phyloP scores from a whole-genome alignment of 37 sponge, comb jelly and placozoan species.

The Eunapius fragilis region DNA sequence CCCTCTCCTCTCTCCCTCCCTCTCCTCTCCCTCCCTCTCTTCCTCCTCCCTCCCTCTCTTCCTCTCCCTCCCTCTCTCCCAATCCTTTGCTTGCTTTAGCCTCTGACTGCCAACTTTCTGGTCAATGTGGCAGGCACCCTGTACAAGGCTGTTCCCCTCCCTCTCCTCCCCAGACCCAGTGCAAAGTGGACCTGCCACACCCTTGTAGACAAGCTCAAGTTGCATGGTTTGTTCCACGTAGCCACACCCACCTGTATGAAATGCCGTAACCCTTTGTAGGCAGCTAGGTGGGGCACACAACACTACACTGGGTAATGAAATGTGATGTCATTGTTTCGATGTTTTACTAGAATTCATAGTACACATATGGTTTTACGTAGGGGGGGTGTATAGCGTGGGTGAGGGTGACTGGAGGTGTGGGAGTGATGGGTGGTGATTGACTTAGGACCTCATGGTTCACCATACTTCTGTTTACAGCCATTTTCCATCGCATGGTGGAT shows the following conservation, averaged over 20 bases:
- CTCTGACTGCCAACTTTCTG: not conserved
- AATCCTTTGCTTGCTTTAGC: too few species aligned
- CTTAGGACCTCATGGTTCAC: too few species aligned
- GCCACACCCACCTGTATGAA: too few species aligned
- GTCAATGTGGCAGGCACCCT: conserved; percentile 66
- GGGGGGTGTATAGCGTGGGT: too few species aligned
- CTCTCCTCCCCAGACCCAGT: conserved; percentile 7
- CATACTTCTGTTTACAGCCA: not conserved
- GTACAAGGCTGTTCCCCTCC: conserved; percentile 12
- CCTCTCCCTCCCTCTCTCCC: not conserved
- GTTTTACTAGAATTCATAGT: too few species aligned
- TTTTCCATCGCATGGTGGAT: conserved; percentile 32
- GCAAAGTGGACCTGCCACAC: conserved; percentile 24
- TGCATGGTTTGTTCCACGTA: conserved; percentile 18
- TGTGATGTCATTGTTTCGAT: too few species aligned
- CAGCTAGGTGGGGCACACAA: too few species aligned
- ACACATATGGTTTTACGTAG: too few species aligned
- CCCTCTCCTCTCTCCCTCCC: not conserved
- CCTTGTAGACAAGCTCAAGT: conserved; percentile 30
- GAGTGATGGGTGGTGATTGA: too few species aligned
- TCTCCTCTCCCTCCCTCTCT: too few species aligned
- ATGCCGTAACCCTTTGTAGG: too few species aligned
- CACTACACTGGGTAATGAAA: too few species aligned
- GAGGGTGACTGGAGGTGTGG: not conserved
- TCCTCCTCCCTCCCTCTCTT: not conserved